Percentiles rank a stretch among this genome's conserved stretches.
Conservation (phyloP, 2,113 vertebrate genomes). For the Galeopterus variegatus region DNA sequence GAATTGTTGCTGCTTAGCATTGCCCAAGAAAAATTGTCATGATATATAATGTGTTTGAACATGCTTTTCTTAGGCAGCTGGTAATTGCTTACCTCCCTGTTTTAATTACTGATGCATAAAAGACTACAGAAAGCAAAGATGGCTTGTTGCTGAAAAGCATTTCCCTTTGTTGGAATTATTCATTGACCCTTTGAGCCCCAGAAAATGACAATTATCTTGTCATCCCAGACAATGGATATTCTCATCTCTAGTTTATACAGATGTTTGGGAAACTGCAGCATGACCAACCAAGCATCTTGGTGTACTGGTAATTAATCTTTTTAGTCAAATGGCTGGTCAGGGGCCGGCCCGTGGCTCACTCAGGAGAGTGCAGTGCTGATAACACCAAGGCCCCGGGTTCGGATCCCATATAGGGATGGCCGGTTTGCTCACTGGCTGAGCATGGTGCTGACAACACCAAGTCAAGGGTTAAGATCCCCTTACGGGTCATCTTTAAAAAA, state of each 20-base stretch:
- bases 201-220: constrained; percentile 22
- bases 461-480: too few relatives aligned
- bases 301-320: constrained; percentile 26
- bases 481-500: too few relatives aligned
- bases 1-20: constrained; percentile 8
- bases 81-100: constrained; percentile 23
- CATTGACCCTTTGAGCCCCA: neutral
- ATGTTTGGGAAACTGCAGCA: constrained; percentile 20
- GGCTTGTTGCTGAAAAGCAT: constrained; percentile 6
- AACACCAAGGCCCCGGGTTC: too few relatives aligned
- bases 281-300: neutral
- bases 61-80: constrained; percentile 37
- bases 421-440: too few relatives aligned
- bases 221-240: neutral
- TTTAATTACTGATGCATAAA: constrained; percentile 48
- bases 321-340: neutral
- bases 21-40: neutral
- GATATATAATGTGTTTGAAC: neutral
- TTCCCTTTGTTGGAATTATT: constrained; percentile 60
- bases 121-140: constrained; percentile 53
- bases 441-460: too few relatives aligned
- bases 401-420: too few relatives aligned
- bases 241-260: constrained; percentile 3
- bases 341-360: too few relatives aligned
- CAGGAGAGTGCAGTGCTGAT: too few relatives aligned